Conservation (phyloP, 1,140 invertebrate genomes). For the Neodiprion lecontei region DNA sequence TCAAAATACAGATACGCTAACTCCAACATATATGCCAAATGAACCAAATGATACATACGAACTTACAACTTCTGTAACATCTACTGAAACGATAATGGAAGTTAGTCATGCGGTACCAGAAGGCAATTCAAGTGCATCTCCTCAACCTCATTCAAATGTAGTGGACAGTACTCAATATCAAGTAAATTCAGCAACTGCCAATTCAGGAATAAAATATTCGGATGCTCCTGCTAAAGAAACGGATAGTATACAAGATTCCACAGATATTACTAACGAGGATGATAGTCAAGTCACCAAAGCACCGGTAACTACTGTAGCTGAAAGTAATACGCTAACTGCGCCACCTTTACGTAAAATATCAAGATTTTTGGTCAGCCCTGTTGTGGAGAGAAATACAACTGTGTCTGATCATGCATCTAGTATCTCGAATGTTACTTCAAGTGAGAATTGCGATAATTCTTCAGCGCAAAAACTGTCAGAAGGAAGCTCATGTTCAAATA, state of each 20-base stretch:
- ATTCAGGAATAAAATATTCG: conserved; percentile 20
- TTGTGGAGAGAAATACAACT: conserved; percentile 60
- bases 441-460: background rate
- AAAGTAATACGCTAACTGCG: conserved; percentile 33
- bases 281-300: conserved; percentile 12
- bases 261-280: conserved; percentile 20
- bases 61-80: conserved; percentile 30
- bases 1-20: conserved; percentile 57
- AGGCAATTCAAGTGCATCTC: background rate
- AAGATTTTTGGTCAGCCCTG: conserved; percentile 80
- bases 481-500: background rate
- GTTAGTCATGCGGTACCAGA: conserved; percentile 15
- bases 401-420: background rate
- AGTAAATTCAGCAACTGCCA: background rate
- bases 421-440: background rate
- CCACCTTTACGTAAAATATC: conserved; percentile 75
- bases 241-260: conserved; percentile 17
- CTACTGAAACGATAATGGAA: conserved; percentile 34
- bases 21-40: conserved; percentile 51
- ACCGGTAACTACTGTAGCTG: conserved; percentile 23
- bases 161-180: background rate
- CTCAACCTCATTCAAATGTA: too few relatives aligned
- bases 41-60: conserved; percentile 50
- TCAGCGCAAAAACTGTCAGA: background rate
- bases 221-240: conserved; percentile 21